Percentiles rank a stretch among this genome's conserved stretches.
These are phyloP conservation scores for Rousettus madagascariensis DNA, from an alignment of 2,797 vertebrate species.

Conservation along the genomic window DNA sequence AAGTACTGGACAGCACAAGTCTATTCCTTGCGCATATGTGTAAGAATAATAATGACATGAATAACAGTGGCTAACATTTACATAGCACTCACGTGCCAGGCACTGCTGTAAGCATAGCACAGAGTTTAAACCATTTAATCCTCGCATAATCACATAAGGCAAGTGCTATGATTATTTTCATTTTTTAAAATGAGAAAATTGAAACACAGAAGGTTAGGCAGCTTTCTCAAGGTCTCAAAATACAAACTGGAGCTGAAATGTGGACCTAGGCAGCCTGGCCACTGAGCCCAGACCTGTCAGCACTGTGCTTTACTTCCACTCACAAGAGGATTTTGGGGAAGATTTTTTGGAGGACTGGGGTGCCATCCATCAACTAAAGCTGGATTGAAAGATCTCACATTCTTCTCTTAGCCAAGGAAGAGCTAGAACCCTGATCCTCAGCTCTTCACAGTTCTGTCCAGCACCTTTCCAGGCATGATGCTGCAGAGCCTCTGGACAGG, in stretches of 20 bases:
- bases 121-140: background rate
- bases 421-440: background rate
- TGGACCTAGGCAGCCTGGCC: background rate
- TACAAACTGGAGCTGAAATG: background rate
- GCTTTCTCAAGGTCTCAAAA: background rate
- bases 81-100: background rate
- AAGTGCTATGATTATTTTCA: background rate
- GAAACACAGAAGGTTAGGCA: background rate
- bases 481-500: background rate
- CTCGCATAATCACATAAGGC: background rate
- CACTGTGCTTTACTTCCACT: background rate
- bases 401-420: background rate
- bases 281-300: background rate
- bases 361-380: background rate
- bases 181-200: background rate
- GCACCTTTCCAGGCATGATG: background rate
- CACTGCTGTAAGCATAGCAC: background rate
- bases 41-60: background rate
- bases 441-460: background rate
- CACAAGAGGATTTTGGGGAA: background rate
- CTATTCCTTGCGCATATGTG: background rate
- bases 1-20: background rate
- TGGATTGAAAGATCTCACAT: background rate
- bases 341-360: background rate
- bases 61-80: background rate